A percentile compares a stretch with the other conserved stretches of the same genome.
Conservation (phyloP, 2,113 vertebrate species). For the Mobula birostris region DNA sequence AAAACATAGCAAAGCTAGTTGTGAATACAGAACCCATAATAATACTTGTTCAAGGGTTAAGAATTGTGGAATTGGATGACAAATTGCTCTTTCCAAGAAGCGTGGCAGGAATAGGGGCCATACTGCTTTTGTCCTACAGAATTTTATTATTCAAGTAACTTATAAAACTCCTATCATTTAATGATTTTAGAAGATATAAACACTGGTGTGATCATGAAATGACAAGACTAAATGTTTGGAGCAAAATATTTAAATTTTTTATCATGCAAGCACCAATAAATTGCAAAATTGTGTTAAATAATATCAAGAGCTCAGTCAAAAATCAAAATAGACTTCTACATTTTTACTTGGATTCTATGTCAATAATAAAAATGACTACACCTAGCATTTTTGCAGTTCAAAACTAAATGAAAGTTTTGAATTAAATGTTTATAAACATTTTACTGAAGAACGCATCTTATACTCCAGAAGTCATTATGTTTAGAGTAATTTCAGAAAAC, state of each 20-base stretch:
- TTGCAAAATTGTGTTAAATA: background rate
- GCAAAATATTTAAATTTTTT: background rate
- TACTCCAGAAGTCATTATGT: background rate
- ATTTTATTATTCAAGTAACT: background rate
- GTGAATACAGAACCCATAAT: background rate
- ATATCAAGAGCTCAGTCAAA: background rate
- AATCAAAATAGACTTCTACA: background rate
- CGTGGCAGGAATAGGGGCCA: background rate
- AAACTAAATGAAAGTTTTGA: background rate
- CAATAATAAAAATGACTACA: background rate
- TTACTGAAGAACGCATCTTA: background rate
- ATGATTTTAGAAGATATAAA: background rate
- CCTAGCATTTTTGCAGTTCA: background rate
- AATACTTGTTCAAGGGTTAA: background rate
- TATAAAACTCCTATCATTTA: background rate
- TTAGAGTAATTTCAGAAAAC: background rate
- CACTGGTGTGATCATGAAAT: background rate
- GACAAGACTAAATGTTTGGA: background rate
- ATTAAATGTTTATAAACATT: background rate
- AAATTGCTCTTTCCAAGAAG: background rate
- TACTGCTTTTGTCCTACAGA: background rate
- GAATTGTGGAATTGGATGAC: background rate
- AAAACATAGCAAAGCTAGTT: background rate
- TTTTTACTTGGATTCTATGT: background rate
- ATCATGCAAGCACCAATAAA: background rate